Base-by-base conservation (phyloP, 2,113 vertebrate species). In the Promerops cafer region DNA sequence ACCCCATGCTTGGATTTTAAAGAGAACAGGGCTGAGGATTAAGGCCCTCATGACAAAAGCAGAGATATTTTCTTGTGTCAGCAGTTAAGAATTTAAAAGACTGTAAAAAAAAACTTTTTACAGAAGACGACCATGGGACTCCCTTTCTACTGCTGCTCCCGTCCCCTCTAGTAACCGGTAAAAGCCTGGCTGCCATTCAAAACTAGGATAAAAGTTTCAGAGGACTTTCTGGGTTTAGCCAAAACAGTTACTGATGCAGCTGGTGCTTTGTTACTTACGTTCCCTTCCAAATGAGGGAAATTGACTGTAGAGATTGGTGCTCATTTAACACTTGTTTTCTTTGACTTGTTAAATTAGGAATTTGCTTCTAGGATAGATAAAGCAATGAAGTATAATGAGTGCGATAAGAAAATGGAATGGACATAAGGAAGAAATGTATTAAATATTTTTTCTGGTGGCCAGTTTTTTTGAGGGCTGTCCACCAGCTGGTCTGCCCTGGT, bases 111-210 rank as follows among this genome's bases (percentile, higher is more conserved):
- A 63, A 31, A 10, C 3, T 18, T 66, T 28, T 26, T 40, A 52
- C 20, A 28, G 53, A 71, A 49, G 28, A 37, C 0, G 0, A 45
- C 5, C 3, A 5, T 31, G 19, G 42, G 7, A 33, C 17, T 65
- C 33, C 10, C 23, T 27, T 72, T 78, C 21, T 69, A 6, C 16
- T 50, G 20, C 6, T 0, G 0, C 6, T 59, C 22, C 15, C 0
- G 0, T 13, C 19, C 5, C 2, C 10, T 59, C 0, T 1, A 42
- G 53, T 47, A 81, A 59, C 19, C 17, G 33, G 10, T 28, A 60
- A 44, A 44, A 31, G 20, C 31, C 44, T 47, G 64, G 30, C n/a
- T 92, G 42, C 24, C 28, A 5, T 47, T 39, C 8, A 69, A 45
- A 81, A 56, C 42, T 3, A 7, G 40, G 27, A 8, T 31, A 59